Evolutionary conservation across 2,113 vertebrate species (phyloP), one percentile per base, ranked within the genome.

Genomic region (Pangasianodon gigas): DNA sequence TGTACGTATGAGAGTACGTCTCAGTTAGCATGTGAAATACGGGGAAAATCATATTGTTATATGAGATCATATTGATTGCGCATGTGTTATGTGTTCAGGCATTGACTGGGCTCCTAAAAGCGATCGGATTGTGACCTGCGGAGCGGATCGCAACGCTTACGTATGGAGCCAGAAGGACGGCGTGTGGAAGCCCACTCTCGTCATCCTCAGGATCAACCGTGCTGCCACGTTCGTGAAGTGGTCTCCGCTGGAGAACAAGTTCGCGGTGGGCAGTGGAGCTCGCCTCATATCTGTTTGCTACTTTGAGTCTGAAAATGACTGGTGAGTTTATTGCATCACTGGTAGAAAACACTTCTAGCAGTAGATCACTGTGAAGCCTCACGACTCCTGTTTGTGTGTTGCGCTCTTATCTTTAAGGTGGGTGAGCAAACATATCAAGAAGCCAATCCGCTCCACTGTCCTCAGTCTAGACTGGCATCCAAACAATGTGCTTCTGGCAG

Each of bases 381-480:
- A 5, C 2, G 32, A 24, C 56, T 60, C 32, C 10, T 60, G 19
- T 60, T 13, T 60, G 8, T 19, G 0, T 87, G 0, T 69, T 48
- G 62, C 3, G 51, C 1, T 67, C 41, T 85, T n/a, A 79, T 7
- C 65, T 69, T 87, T 89, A 85, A 99, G 98, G 98, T 99, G 98
- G 98, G 98, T 99, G 87, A 99, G 98, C 95, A 99, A 99, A 94
- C 98, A 99, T 95, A 99, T 99, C 93, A 99, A 99, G 92, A 99
- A 99, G 91, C 98, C 98, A 0, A 96, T 99, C 92, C 98, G 98
- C 91, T 99, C 98, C 90, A 99, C 98, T 16, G 97, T 99, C 92
- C 97, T 99, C 82, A 99, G 98, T 94, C 95, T 99, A 93, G 98
- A 99, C 95, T 99, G 98, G 98, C 98, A 99, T 94, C 98, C 98